phyloP scores from a whole-genome alignment of 2,113 vertebrate genomes.

The Oncorhynchus gorbuscha region DNA sequence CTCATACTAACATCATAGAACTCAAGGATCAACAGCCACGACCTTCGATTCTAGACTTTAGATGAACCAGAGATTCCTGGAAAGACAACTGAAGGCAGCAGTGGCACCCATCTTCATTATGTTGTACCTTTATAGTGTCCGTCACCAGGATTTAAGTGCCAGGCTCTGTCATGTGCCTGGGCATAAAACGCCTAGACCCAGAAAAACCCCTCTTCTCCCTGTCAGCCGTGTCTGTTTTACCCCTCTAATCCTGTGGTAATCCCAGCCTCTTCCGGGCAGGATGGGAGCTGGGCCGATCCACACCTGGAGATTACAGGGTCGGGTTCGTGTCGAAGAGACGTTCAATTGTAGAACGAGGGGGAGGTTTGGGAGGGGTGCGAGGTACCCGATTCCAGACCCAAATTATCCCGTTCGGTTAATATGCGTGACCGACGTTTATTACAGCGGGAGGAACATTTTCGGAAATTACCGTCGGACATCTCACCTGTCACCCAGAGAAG shows the following conservation, averaged over 20 bases:
- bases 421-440: slow-evolving; percentile 12
- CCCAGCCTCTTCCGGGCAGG: slow-evolving; percentile 48
- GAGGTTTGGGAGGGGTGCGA: slow-evolving; percentile 6
- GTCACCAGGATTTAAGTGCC: neutral
- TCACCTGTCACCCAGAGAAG: slow-evolving; percentile 36
- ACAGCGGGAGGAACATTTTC: neutral
- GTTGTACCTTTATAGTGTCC: too few species aligned
- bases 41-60: too few species aligned
- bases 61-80: too few species aligned
- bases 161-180: neutral
- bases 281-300: slow-evolving; percentile 30
- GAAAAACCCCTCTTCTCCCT: too few species aligned
- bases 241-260: slow-evolving; percentile 63
- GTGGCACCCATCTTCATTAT: too few species aligned
- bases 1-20: too few species aligned
- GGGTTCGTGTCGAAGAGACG: neutral
- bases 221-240: slow-evolving; percentile 5
- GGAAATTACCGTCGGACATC: neutral
- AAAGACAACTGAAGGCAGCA: too few species aligned
- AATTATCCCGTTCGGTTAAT: slow-evolving; percentile 39
- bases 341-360: neutral
- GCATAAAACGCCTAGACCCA: too few species aligned
- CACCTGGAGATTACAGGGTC: slow-evolving; percentile 36
- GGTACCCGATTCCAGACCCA: slow-evolving; percentile 39
- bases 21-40: too few species aligned